Percentiles rank a stretch among this genome's conserved stretches.
phyloP scores from a whole-genome alignment of 2,113 vertebrate genomes.

The Myrmophylax atrothorax region DNA sequence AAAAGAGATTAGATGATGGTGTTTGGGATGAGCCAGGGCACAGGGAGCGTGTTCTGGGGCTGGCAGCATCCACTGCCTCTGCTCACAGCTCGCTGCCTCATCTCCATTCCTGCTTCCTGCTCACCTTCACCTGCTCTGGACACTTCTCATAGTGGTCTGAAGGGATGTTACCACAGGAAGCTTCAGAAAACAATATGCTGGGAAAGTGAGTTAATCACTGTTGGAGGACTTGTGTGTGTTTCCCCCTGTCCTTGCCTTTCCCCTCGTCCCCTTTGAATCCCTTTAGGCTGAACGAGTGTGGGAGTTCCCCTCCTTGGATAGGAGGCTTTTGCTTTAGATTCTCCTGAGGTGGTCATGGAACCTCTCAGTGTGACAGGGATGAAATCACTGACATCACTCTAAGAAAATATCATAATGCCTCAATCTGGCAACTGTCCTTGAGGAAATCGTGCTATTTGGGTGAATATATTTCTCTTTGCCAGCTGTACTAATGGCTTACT shows the following conservation, averaged over 20 bases:
- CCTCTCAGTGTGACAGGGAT: not conserved
- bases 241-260: not conserved
- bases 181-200: not conserved
- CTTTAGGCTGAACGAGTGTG: not conserved
- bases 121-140: not conserved
- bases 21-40: not conserved
- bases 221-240: not conserved
- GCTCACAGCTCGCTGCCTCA: not conserved
- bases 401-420: not conserved
- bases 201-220: not conserved
- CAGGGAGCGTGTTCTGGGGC: not conserved
- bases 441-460: not conserved
- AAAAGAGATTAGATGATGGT: not conserved
- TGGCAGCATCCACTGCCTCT: not conserved
- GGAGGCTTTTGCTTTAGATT: not conserved
- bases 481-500: not conserved
- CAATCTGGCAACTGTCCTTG: not conserved
- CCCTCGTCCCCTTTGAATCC: not conserved
- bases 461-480: not conserved
- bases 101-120: not conserved
- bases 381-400: not conserved
- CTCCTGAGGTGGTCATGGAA: not conserved
- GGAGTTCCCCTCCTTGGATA: not conserved
- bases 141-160: not conserved
- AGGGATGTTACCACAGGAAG: not conserved